These are phyloP conservation scores for Halcyon badia DNA, from an alignment of 2,797 vertebrate genomes.

Conservation along the genomic window DNA sequence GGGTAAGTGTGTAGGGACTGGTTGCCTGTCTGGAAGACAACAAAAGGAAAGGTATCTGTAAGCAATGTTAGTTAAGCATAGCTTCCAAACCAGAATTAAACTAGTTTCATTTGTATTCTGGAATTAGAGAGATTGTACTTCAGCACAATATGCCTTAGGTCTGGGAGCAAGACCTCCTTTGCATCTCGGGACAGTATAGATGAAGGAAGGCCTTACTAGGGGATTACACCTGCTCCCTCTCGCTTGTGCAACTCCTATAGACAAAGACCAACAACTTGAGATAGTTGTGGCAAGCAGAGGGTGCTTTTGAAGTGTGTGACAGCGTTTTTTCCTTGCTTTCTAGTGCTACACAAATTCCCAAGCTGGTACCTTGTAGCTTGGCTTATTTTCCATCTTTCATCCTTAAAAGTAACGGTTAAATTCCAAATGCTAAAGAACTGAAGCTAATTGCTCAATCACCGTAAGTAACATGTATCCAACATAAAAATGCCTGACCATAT, in stretches of 20 bases:
- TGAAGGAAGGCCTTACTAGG: background rate
- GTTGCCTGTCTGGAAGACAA: constrained; percentile 80
- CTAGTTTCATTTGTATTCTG: background rate
- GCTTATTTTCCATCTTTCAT: background rate
- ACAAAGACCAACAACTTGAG: background rate
- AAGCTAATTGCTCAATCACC: fast-evolving
- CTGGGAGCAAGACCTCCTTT: background rate
- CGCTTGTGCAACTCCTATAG: background rate
- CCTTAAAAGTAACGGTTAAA: background rate
- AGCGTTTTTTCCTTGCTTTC: background rate
- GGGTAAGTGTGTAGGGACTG: constrained; percentile 84
- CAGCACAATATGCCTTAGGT: fast-evolving
- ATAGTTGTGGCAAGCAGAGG: background rate
- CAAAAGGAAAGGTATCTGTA: background rate
- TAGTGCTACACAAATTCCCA: background rate
- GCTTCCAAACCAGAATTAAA: background rate
- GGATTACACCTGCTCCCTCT: fast-evolving
- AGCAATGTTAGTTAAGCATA: background rate
- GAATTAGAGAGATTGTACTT: background rate
- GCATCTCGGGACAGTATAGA: background rate
- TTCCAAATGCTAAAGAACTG: background rate
- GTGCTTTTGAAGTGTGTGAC: background rate
- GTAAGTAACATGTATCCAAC: fast-evolving
- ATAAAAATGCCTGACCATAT: background rate
- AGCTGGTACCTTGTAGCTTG: background rate